Evolutionary conservation across 2,888 invertebrate species (phyloP), one percentile per base, ranked within the genome.

Genomic region (Himalopsyche tibetana): DNA sequence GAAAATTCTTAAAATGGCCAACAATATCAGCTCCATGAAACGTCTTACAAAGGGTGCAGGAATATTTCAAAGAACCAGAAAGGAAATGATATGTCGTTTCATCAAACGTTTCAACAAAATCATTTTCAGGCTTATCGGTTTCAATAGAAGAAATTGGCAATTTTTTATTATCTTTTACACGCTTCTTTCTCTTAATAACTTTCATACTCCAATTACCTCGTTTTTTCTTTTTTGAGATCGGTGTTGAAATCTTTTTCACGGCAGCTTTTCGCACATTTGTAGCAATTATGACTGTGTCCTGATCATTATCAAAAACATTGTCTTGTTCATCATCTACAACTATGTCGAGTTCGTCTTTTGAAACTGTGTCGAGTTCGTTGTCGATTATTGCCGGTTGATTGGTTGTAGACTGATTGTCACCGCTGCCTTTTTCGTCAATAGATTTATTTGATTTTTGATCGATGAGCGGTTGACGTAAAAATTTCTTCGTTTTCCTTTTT

Each of bases 1-100:
- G 96, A 63, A 91, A 90, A n/a, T 91, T 91, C 89, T 94, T 94
- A 89, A 95, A 96, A 92, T 96, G 96, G 63, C 93, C 92, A 0
- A 96, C 94, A 69, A 96, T 95, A 85, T 94, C 93, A 88, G 92
- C 92, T 0, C 95, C 95, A 28, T 89, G 91, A 89, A 93, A 95
- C 0, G 90, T 55, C 11, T 40, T 87, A 90, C 96, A 96, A 15
- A 95, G 90, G 87, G 95, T 93, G 89, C 96, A 96, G 15, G 92
- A 90, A 89, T 94, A 94, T 51, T 90, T 90, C 3, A 89, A 90
- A 19, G 91, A 90, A 79, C 91, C 91, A 89, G 91, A 91, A 74
- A 90, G 89, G 89, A 93, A 93, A 88, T 92, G 93, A 89, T 94
- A 93, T 8, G 90, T 89, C 89, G 91, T 92, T 88, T 94, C 93